These are phyloP conservation scores for Aramus guarauna DNA, from an alignment of 2,113 vertebrate species.

Conservation along the genomic window DNA sequence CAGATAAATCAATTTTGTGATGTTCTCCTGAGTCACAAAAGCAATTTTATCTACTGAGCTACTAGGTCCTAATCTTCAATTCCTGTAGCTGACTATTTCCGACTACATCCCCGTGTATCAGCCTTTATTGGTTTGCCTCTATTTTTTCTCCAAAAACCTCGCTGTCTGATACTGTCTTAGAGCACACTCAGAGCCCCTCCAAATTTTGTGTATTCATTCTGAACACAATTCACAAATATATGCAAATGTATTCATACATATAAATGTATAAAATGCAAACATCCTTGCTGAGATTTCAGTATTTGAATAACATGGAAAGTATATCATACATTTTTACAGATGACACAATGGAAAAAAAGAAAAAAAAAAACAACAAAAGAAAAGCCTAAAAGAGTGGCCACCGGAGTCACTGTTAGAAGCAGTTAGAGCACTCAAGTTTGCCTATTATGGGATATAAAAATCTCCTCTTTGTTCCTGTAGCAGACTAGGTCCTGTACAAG, in stretches of 20 bases:
- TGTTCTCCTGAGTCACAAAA: neutral
- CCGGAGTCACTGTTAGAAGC: neutral
- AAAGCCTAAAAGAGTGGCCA: neutral
- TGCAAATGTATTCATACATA: neutral
- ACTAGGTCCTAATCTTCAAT: neutral
- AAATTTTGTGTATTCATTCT: neutral
- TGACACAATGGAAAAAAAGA: neutral
- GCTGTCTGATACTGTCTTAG: neutral
- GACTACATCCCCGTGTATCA: neutral
- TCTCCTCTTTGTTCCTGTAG: neutral
- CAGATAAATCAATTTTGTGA: neutral
- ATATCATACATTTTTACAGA: neutral
- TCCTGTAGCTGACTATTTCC: neutral
- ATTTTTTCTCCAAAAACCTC: neutral
- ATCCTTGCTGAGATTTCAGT: neutral
- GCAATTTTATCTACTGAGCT: neutral
- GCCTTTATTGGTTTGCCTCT: neutral
- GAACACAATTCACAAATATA: neutral
- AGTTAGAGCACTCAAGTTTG: neutral
- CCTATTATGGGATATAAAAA: neutral
- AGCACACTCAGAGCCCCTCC: accelerated
- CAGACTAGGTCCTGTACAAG: neutral
- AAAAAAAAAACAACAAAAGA: neutral
- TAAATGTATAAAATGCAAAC: neutral
- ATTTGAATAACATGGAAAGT: neutral